phyloP scores from a whole-genome alignment of 2,113 vertebrate species.

The Haemorhous mexicanus region DNA sequence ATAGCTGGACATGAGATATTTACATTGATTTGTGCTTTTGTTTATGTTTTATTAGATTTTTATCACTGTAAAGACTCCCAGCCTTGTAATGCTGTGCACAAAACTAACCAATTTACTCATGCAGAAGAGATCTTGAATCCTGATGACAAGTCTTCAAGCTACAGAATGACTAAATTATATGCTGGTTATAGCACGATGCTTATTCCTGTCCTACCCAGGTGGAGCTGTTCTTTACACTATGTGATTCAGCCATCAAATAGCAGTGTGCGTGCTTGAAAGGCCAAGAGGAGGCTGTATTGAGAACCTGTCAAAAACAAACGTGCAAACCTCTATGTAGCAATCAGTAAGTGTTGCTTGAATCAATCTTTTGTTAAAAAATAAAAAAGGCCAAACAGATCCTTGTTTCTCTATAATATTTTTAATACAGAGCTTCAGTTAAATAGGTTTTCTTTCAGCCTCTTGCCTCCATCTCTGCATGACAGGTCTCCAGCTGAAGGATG shows the following conservation, averaged over 20 bases:
- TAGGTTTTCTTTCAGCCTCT: background rate
- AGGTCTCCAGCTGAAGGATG: background rate
- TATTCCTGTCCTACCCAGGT: slow-evolving; percentile 48
- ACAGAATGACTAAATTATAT: slow-evolving; percentile 53
- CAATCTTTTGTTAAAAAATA: background rate
- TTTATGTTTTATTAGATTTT: background rate
- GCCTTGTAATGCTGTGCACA: background rate
- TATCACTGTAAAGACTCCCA: background rate
- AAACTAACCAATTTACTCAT: background rate
- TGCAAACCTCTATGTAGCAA: slow-evolving; percentile 14
- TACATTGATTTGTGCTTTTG: background rate
- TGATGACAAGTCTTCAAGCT: slow-evolving; percentile 6
- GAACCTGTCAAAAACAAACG: slow-evolving; percentile 67
- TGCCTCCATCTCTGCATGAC: background rate
- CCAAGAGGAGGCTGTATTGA: slow-evolving; percentile 55
- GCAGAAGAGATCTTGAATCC: background rate
- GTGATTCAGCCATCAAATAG: slow-evolving; percentile 53
- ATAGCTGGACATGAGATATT: slow-evolving; percentile 1
- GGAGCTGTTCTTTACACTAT: slow-evolving; percentile 46
- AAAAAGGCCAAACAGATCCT: background rate
- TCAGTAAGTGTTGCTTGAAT: slow-evolving; percentile 40
- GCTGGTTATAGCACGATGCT: background rate
- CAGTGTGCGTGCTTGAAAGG: slow-evolving; percentile 35
- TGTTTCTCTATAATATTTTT: background rate
- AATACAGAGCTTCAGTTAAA: slow-evolving; percentile 6